Conservation (phyloP, 2,113 vertebrate species). For the Apaloderma vittatum region DNA sequence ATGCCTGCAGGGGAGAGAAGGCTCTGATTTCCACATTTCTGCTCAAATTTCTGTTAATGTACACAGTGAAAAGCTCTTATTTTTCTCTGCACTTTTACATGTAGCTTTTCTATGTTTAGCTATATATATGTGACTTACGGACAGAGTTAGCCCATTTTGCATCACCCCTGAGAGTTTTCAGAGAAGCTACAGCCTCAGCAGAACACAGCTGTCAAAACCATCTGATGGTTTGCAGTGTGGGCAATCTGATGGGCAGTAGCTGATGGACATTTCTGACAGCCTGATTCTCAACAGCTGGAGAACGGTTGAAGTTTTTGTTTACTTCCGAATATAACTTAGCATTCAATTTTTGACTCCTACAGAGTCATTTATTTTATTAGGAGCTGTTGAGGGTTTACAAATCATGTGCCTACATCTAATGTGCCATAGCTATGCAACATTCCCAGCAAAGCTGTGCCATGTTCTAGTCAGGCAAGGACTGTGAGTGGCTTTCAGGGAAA, state of each 20-base stretch:
- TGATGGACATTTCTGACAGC: neutral
- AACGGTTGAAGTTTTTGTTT: neutral
- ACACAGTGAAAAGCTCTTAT: neutral
- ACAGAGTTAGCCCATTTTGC: neutral
- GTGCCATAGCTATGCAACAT: fast-evolving
- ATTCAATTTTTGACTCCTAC: neutral
- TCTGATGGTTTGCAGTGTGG: neutral
- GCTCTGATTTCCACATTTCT: neutral
- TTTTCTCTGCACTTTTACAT: neutral
- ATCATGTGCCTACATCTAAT: neutral
- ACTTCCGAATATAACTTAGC: neutral
- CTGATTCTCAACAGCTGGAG: neutral
- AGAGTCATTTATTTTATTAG: neutral
- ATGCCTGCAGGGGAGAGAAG: neutral
- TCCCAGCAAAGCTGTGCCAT: neutral
- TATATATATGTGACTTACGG: neutral
- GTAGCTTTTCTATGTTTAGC: neutral
- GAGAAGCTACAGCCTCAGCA: neutral
- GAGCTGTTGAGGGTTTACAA: neutral
- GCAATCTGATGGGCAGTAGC: neutral
- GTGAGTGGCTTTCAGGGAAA: neutral
- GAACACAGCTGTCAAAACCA: neutral
- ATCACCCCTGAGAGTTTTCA: neutral
- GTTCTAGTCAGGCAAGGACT: neutral
- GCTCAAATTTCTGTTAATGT: neutral